Evolutionary conservation across 2,888 invertebrate genomes (phyloP), one percentile per base, ranked within the genome.

Genomic region (Eilema caniola): DNA sequence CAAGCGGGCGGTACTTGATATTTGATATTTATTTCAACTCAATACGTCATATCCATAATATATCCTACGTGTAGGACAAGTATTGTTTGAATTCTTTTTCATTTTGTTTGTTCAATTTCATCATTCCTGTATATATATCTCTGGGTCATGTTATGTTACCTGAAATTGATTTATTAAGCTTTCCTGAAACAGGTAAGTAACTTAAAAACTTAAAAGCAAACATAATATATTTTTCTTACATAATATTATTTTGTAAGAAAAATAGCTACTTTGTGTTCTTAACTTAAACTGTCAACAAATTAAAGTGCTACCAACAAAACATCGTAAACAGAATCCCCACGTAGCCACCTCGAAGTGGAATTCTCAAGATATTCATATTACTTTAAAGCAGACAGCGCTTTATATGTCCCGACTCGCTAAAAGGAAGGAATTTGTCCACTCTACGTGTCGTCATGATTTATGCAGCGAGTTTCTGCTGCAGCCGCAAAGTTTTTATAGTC

Each of bases 381-480:
- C 72, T 71, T 71, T 68, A 72, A 69, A 79, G 74, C 77, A 56
- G 62, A 67, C 78, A 81, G 76, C 76, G 79, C 73, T 76, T 79
- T 75, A 72, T 53, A 72, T 67, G 70, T 63, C 33, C 57, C 20
- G 66, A 73, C 64, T 64, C 59, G 71, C 73, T 80, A 77, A 80
- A 77, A 77, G 81, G 80, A 80, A 78, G 78, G 71, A 78, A 81
- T 82, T 82, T 78, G 81, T 75, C 79, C 77, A 76, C 79, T 81
- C 81, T 81, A 74, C 69, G 81, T 76, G 80, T 76, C 75, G 71
- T 59, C 74, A 66, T 81, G 81, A 82, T 82, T 82, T 82, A 82
- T 81, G 77, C 75, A 72, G 33, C 62, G 71, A 81, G 71, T 79
- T 73, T 71, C 69, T 57, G 69, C 72, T 75, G 79, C 81, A 77